Evolutionary conservation across 2,113 vertebrate species (phyloP).

Genomic region (Chaenogobius annularis): DNA sequence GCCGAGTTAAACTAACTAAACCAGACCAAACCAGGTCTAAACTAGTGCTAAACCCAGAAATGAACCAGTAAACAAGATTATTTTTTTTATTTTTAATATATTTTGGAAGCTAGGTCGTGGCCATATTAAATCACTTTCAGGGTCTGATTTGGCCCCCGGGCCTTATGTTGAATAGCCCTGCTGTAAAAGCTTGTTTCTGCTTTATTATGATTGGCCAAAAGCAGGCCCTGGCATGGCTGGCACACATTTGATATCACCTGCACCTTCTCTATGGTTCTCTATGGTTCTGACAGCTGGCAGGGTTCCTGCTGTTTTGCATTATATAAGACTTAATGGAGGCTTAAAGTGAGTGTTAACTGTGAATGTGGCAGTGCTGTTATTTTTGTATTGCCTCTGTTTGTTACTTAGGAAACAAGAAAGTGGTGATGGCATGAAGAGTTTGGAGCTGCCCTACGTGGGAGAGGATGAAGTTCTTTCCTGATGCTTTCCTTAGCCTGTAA

Average conservation of each 20-base stretch:
- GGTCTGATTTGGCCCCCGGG: no score
- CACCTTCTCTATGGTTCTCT: not conserved
- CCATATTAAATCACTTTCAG: no score
- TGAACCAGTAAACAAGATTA: no score
- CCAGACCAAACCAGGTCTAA: no score
- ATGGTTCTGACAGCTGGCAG: slow-evolving; percentile 12
- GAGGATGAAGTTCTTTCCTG: slow-evolving; percentile 89
- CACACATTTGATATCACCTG: not conserved
- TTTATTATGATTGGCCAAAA: slow-evolving; percentile 15
- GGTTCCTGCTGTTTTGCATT: slow-evolving; percentile 9
- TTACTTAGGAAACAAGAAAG: slow-evolving; percentile 88
- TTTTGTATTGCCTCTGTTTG: slow-evolving; percentile 34
- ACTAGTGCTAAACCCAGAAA: no score
- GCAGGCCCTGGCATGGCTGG: slow-evolving; percentile 38
- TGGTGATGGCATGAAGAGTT: slow-evolving; percentile 80
- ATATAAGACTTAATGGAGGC: slow-evolving; percentile 18
- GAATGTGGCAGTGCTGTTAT: not conserved
- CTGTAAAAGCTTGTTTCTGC: slow-evolving; percentile 33
- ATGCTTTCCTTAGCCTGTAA: slow-evolving; percentile 56
- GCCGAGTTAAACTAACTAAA: no score
- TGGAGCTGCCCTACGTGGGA: slow-evolving; percentile 82
- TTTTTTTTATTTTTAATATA: no score
- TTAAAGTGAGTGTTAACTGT: not conserved
- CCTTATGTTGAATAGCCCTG: no score
- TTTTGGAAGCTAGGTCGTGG: no score